Conservation (phyloP, 1,140 invertebrate species). For the Ectropis grisescens region DNA sequence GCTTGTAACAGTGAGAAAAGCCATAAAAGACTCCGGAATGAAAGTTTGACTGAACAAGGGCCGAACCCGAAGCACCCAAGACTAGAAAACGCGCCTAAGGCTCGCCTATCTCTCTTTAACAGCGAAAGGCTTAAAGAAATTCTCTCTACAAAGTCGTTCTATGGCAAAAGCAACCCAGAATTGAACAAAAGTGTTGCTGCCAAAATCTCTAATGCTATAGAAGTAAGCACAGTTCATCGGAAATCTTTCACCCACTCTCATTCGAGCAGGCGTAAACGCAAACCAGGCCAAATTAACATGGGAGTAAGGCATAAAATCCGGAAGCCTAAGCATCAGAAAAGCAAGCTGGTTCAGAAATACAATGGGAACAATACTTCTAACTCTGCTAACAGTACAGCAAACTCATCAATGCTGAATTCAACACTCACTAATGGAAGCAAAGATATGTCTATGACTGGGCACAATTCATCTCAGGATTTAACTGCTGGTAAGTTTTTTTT, state of each 20-base stretch:
- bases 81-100: slow-evolving; percentile 49
- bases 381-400: background rate
- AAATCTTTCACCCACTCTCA: slow-evolving; percentile 23
- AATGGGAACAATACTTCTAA: slow-evolving; percentile 8
- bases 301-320: slow-evolving; percentile 70
- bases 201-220: slow-evolving; percentile 46
- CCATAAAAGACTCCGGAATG: slow-evolving; percentile 46
- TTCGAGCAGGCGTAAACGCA: slow-evolving; percentile 37
- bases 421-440: slow-evolving; percentile 4
- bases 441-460: slow-evolving; percentile 30
- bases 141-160: slow-evolving; percentile 68
- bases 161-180: slow-evolving; percentile 62
- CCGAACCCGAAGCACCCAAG: slow-evolving; percentile 43
- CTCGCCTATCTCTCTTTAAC: slow-evolving; percentile 55
- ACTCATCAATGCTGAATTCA: too few species aligned
- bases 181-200: slow-evolving; percentile 41
- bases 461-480: slow-evolving; percentile 36
- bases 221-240: slow-evolving; percentile 23
- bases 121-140: slow-evolving; percentile 53
- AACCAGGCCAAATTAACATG: slow-evolving; percentile 69
- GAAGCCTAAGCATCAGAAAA: slow-evolving; percentile 66
- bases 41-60: slow-evolving; percentile 34
- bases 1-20: slow-evolving; percentile 40
- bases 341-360: slow-evolving; percentile 14
- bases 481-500: slow-evolving; percentile 21